A percentile compares a stretch with the other conserved stretches of the same genome.
phyloP scores from a whole-genome alignment of 2,113 vertebrate species.

The Mionectes macconnelli region DNA sequence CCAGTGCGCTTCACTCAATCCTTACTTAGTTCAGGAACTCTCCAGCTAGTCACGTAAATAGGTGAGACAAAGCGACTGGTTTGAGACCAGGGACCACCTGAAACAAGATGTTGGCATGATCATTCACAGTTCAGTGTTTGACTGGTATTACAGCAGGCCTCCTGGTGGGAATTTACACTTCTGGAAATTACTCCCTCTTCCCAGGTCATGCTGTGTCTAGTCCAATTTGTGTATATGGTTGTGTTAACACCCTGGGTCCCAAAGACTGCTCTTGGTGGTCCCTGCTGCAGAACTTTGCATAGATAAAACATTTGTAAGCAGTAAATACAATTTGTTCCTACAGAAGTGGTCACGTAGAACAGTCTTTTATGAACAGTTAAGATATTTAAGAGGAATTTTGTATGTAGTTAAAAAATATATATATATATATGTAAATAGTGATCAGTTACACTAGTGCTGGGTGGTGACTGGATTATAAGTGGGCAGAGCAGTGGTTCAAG shows the following conservation, averaged over 20 bases:
- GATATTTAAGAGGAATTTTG: neutral
- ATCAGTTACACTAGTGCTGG: neutral
- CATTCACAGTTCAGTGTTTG: neutral
- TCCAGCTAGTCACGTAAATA: neutral
- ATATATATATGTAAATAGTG: neutral
- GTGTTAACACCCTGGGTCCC: neutral
- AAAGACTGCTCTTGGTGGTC: neutral
- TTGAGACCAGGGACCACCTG: neutral
- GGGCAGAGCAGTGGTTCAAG: neutral
- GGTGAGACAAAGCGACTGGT: neutral
- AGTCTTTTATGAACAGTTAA: neutral
- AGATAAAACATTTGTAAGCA: neutral
- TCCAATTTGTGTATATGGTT: neutral
- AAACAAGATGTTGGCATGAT: neutral
- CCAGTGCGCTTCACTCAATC: neutral
- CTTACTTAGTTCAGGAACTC: neutral
- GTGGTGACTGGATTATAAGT: neutral
- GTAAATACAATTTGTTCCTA: neutral
- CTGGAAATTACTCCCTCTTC: neutral
- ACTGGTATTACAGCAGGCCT: neutral
- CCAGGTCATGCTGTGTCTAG: fast-evolving
- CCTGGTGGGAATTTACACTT: neutral
- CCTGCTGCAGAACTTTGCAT: neutral
- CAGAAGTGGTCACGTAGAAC: neutral
- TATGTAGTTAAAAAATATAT: neutral